phyloP scores from a whole-genome alignment of 2,113 vertebrate genomes.

The Onychostruthus taczanowskii region DNA sequence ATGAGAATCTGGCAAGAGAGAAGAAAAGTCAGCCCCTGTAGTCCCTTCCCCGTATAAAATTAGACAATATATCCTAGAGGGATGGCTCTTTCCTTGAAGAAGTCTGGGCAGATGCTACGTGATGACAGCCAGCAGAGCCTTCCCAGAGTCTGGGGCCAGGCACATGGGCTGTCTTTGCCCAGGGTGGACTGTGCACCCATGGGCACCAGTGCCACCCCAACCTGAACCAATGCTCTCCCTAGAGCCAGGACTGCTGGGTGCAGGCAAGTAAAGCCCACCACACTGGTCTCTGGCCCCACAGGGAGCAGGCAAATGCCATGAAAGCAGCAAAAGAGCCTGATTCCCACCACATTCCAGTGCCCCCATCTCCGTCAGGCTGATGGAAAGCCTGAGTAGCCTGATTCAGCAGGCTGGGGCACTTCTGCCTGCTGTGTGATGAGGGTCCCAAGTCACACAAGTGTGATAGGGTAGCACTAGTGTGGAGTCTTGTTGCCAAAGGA shows the following conservation, averaged over 20 bases:
- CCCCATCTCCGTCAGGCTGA: neutral
- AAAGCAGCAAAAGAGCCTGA: neutral
- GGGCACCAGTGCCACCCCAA: neutral
- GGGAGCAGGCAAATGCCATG: neutral
- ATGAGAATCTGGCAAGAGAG: neutral
- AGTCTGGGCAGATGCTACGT: neutral
- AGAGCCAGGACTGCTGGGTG: neutral
- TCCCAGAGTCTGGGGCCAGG: neutral
- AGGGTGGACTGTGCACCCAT: neutral
- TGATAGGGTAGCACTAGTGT: rapidly evolving
- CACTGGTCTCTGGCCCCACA: neutral
- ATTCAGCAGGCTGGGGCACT: neutral
- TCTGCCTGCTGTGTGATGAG: neutral
- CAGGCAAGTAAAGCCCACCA: rapidly evolving
- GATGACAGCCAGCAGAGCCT: neutral
- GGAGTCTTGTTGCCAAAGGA: neutral
- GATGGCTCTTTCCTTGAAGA: neutral
- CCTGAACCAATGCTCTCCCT: neutral
- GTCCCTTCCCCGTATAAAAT: neutral
- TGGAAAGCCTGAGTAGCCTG: neutral
- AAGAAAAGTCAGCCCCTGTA: neutral
- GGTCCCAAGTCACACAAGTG: neutral
- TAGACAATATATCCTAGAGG: neutral
- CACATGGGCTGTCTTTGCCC: rapidly evolving
- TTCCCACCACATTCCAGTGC: neutral